Evolutionary conservation across 2,113 vertebrate species (phyloP), one percentile per base, ranked within the genome.

Genomic region (Brachypodius melanocephalos): DNA sequence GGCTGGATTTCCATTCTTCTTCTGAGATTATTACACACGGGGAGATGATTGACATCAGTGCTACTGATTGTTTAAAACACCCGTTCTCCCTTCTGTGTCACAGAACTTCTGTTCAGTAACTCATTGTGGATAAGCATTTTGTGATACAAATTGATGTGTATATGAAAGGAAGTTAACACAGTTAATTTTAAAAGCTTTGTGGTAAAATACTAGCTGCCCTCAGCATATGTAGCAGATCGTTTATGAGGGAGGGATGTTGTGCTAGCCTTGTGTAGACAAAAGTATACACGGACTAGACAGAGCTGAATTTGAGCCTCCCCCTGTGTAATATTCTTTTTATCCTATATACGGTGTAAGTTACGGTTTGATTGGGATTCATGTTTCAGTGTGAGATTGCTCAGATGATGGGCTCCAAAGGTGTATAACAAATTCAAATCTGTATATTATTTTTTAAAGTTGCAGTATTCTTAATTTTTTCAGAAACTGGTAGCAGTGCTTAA

Each of bases 261-360:
- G 73, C 91, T 85, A 54, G 28, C 25, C 42, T 78, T 91, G 61
- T 8, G 10, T 65, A 90, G 80, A 71, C 92, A 82, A 93, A 95
- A 89, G 82, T 54, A 67, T 76, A 22, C 54, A 81, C 5, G 17
- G n/a, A 80, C 28, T 21, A 88, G 55, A 54, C 25, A 82, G 58
- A 84, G 42, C 77, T 97, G 68, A 89, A 48, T 91, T 87, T 93
- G 84, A 95, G 87, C 85, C 97, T 98, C 97, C 97, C 96, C 97
- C 93, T 98, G 97, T 98, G 98, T 98, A 98, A 98, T 98, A 97
- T 82, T 95, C 91, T 97, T 97, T 97, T 98, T 98, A 98, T 98
- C 97, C 97, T 98, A 98, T 98, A 98, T 98, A 97, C 97, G 98
- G 96, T 97, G 18, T 97, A 85, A 95, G 78, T 90, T 88, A 78